Percentiles rank a stretch among this genome's conserved stretches.
Evolutionary conservation across 2,113 vertebrate species (phyloP).

Genomic region (Cettia cetti): DNA sequence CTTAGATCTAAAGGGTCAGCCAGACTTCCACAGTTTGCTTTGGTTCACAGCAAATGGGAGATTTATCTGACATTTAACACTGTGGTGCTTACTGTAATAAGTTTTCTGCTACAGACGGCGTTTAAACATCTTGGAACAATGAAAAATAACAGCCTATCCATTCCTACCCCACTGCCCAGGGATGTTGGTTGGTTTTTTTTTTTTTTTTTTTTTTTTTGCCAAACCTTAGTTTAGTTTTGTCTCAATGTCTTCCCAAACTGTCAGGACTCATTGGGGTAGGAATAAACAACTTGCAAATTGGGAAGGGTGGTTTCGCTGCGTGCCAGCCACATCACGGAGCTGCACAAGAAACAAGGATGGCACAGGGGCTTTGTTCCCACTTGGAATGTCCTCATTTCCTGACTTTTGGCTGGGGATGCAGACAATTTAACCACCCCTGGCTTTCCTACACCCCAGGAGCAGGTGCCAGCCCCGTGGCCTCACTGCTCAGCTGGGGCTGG

Average conservation of each 20-base stretch:
- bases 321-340: fast-evolving
- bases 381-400: not conserved
- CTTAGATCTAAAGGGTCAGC: not conserved
- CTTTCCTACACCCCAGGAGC: not conserved
- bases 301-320: not conserved
- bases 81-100: not conserved
- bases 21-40: not conserved
- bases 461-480: not conserved
- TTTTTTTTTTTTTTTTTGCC: too few relatives aligned
- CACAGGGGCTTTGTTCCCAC: not conserved
- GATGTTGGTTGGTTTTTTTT: not conserved
- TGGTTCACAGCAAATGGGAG: not conserved
- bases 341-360: not conserved
- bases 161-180: not conserved
- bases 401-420: not conserved
- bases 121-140: not conserved
- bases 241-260: not conserved
- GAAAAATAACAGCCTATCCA: not conserved
- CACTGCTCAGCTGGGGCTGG: not conserved
- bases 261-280: not conserved
- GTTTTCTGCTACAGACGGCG: not conserved
- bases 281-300: not conserved
- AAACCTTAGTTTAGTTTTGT: not conserved
- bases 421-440: not conserved
- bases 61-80: not conserved